Evolutionary conservation across 2,113 vertebrate genomes (phyloP), one percentile per base, ranked within the genome.

Genomic region (Sinocyclocheilus maitianheensis): DNA sequence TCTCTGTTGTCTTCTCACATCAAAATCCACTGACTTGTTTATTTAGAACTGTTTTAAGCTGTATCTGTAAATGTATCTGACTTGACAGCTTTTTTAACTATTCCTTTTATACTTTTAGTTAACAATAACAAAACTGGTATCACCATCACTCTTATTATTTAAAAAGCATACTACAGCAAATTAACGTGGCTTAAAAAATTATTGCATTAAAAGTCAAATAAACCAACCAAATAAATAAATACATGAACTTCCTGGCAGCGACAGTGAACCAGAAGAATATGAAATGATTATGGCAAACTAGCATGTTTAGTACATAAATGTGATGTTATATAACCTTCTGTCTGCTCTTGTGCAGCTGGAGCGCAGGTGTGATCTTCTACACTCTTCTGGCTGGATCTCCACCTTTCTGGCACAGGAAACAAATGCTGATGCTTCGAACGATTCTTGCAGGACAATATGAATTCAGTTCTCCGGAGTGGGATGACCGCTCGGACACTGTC

Each of bases 391-490:
- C 97, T 0, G 98, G 98, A 77, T 99, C 98, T 0, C 98, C 98
- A 0, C 98, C 98, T 0, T 99, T 99, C 95, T 99, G 98, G 98
- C 98, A 99, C 94, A 95, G 98, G 84, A 99, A 99, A 88, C 98
- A 99, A 95, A 97, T 97, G 96, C 91, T 99, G 93, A 99, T 99
- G 98, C 93, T 99, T 88, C 93, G 98, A 46, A 97, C 97, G 98
- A 99, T 99, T 88, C 94, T 99, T 93, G 94, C 94, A 0, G 98
- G 98, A 67, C 94, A 89, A 18, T 99, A 99, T 77, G 93, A 97
- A 62, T 99, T 97, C 3, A 92, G 94, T 2, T 98, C 97, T 5
- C 97, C 97, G 0, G 97, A 99, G 69, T 99, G 98, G 98, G 97
- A 99, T 0, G 98, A 99, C 78, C 95, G 96, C 89, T 99, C 98